Percentiles rank a stretch among this genome's conserved stretches.
These are phyloP conservation scores for Nipponacmea schrenckii DNA, from an alignment of 2,888 invertebrate genomes.

Conservation along the genomic window DNA sequence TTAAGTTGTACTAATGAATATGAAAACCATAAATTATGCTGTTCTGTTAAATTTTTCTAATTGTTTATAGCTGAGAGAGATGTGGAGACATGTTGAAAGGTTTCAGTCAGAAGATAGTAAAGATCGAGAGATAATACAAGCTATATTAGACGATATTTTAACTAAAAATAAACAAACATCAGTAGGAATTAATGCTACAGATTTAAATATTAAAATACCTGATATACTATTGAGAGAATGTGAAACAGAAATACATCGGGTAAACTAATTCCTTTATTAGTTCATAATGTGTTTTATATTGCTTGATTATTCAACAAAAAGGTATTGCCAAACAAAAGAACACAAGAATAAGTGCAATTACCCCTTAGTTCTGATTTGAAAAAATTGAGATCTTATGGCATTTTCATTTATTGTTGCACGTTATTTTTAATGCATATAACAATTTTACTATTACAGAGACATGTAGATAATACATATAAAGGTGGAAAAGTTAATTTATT, in stretches of 20 bases:
- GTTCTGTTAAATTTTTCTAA: no score
- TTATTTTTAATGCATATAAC: neutral
- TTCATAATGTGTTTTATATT: neutral
- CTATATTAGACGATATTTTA: constrained; percentile 51
- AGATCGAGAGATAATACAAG: constrained; percentile 54
- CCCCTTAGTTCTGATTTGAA: no score
- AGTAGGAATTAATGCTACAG: constrained; percentile 44
- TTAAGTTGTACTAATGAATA: no score
- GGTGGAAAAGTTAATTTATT: constrained; percentile 61
- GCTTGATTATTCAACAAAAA: no score
- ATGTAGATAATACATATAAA: constrained; percentile 61
- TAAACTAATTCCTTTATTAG: constrained; percentile 27
- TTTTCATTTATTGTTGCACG: neutral
- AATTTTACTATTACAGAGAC: constrained; percentile 50
- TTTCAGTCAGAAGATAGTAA: constrained; percentile 39
- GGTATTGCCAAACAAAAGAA: no score
- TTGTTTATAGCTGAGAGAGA: constrained; percentile 56
- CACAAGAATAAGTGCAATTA: no score
- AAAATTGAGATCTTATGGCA: neutral
- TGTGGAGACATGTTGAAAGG: constrained; percentile 57
- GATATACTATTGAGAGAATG: constrained; percentile 60
- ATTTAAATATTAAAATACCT: constrained; percentile 58
- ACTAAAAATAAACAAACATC: constrained; percentile 38
- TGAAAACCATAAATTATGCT: no score
- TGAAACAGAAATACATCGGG: constrained; percentile 59